Conservation (phyloP, 2,113 vertebrate species). For the Gallinago paraguaiae region DNA sequence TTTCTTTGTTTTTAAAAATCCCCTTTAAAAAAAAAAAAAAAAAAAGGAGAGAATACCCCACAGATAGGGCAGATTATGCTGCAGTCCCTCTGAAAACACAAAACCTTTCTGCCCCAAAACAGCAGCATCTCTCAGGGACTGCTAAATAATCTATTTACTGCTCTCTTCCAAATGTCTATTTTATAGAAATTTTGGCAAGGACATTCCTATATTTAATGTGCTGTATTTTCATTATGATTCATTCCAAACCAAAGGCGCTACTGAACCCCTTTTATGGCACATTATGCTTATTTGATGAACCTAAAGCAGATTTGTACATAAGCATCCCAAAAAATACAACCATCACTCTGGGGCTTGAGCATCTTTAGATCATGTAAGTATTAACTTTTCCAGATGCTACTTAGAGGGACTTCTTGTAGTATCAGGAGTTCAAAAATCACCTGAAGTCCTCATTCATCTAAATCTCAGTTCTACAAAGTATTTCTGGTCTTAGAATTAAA, state of each 20-base stretch:
- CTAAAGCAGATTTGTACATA: not conserved
- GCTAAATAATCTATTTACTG: not conserved
- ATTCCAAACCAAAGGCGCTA: not conserved
- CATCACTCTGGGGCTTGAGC: not conserved
- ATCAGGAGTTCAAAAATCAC: not conserved
- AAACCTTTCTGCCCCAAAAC: not conserved
- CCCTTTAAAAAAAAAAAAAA: not conserved
- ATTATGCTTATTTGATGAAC: not conserved
- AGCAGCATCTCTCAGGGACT: not conserved
- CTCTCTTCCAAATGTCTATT: not conserved
- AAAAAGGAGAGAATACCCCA: not conserved
- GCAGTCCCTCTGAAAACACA: not conserved
- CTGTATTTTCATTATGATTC: not conserved
- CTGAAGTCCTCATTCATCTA: not conserved
- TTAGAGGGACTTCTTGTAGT: not conserved
- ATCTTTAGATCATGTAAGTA: not conserved
- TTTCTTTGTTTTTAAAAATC: not conserved
- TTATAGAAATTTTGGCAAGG: not conserved
- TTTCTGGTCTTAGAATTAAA: not conserved
- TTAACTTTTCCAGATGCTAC: not conserved
- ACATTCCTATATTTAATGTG: not conserved
- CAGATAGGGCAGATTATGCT: not conserved
- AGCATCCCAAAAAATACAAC: fast-evolving
- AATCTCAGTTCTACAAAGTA: not conserved
- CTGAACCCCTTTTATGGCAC: not conserved